These are phyloP conservation scores for Cataglyphis livida DNA, from an alignment of 2,888 invertebrate genomes.

Conservation along the genomic window DNA sequence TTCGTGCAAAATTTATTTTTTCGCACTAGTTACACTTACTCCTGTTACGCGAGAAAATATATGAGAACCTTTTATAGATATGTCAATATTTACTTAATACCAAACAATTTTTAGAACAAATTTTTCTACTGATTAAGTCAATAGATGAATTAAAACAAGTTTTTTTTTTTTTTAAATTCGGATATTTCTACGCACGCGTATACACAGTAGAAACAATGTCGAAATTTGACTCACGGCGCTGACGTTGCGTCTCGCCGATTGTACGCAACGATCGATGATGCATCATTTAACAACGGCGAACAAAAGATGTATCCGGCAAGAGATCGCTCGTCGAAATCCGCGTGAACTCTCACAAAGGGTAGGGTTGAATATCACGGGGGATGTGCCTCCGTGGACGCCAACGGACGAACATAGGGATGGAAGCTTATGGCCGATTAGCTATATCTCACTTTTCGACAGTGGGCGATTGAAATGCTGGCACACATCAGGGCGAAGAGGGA, in stretches of 20 bases:
- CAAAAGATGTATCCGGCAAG: constrained; percentile 45
- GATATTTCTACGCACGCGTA: too few species aligned
- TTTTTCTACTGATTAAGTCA: constrained; percentile 16
- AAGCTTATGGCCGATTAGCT: constrained; percentile 61
- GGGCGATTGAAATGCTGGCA: constrained; percentile 59
- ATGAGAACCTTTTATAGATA: not conserved
- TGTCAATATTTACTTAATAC: constrained; percentile 6
- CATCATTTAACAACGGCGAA: constrained; percentile 41
- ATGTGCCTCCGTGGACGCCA: constrained; percentile 31
- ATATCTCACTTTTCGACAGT: constrained; percentile 65
- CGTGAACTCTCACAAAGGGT: constrained; percentile 39
- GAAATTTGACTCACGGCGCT: constrained; percentile 1
- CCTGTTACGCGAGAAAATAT: constrained; percentile 1
- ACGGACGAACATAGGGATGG: constrained; percentile 13
- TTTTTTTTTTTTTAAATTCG: not conserved
- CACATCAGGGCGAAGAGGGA: constrained; percentile 68
- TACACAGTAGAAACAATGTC: not conserved
- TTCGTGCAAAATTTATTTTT: not conserved
- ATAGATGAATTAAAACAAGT: not conserved
- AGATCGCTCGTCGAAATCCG: constrained; percentile 46
- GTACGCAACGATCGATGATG: constrained; percentile 12
- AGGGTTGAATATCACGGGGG: constrained; percentile 33
- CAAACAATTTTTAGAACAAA: not conserved
- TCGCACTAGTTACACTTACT: not conserved
- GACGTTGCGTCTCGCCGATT: constrained; percentile 14